Percentiles rank a stretch among this genome's conserved stretches.
These are phyloP conservation scores for Lordiphosa fenestrarum DNA, from an alignment of 2,888 invertebrate species.

Conservation along the genomic window DNA sequence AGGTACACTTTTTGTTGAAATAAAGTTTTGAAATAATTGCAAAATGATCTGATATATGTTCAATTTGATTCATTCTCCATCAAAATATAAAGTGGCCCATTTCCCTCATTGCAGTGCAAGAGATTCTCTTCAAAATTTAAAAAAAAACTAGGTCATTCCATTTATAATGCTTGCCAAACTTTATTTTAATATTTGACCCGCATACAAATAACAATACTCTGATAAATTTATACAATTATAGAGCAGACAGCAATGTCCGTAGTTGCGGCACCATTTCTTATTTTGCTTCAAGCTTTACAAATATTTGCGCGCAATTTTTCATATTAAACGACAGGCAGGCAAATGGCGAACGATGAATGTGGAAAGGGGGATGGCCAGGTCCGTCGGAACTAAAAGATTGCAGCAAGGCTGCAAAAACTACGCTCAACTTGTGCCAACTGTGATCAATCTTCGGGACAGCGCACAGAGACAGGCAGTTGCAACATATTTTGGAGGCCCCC, in stretches of 20 bases:
- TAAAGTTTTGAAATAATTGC: too few relatives aligned
- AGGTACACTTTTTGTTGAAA: too few relatives aligned
- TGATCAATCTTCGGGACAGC: conserved; percentile 63
- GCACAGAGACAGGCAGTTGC: conserved; percentile 31
- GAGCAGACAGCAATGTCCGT: conserved; percentile 14
- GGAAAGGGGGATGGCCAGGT: neutral
- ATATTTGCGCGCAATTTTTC: conserved; percentile 68
- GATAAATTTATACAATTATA: conserved; percentile 69
- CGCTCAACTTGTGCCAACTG: conserved; percentile 58
- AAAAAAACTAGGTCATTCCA: neutral
- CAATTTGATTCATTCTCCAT: too few relatives aligned
- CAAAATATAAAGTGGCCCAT: too few relatives aligned
- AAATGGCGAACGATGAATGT: conserved; percentile 4
- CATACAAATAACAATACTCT: conserved; percentile 39
- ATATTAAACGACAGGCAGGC: conserved; percentile 64
- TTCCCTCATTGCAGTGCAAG: too few relatives aligned
- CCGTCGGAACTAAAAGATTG: conserved; percentile 54
- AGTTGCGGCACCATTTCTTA: neutral
- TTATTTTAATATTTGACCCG: conserved; percentile 33
- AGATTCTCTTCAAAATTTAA: too few relatives aligned
- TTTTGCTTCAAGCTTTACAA: conserved; percentile 41
- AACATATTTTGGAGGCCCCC: conserved; percentile 38
- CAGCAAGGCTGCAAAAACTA: conserved; percentile 53
- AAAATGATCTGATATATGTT: too few relatives aligned
- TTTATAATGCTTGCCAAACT: neutral